Conservation (phyloP, 2,888 invertebrate species). For the Agrochola lota region DNA sequence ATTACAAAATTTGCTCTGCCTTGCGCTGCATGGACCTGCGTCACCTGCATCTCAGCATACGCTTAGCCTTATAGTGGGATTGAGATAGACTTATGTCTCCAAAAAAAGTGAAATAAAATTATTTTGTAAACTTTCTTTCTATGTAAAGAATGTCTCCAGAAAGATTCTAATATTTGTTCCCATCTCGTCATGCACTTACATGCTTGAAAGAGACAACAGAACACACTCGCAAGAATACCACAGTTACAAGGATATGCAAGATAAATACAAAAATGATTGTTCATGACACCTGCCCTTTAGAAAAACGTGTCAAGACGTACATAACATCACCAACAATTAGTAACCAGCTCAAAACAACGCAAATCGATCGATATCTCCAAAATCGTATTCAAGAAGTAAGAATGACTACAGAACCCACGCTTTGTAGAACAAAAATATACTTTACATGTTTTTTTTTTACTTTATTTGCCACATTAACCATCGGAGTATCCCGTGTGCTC, state of each 20-base stretch:
- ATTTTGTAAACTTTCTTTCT: too few relatives aligned
- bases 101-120: too few relatives aligned
- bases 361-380: constrained; percentile 5
- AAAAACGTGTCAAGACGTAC: constrained; percentile 25
- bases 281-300: constrained; percentile 14
- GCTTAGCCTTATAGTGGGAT: too few relatives aligned
- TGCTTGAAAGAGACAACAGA: too few relatives aligned
- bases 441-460: constrained; percentile 35
- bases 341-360: background rate
- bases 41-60: too few relatives aligned
- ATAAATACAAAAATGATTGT: constrained; percentile 4
- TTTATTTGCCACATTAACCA: constrained; percentile 28
- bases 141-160: too few relatives aligned
- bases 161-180: too few relatives aligned
- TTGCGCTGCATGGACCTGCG: too few relatives aligned
- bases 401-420: constrained; percentile 45
- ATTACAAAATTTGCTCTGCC: too few relatives aligned
- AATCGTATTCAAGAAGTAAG: background rate
- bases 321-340: background rate
- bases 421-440: background rate
- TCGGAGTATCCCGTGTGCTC: constrained; percentile 67
- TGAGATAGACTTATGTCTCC: too few relatives aligned
- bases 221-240: too few relatives aligned
- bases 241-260: background rate
- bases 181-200: too few relatives aligned